Percentiles rank a stretch among this genome's conserved stretches.
Conservation (phyloP, 53 echinoderm and acorn worm species). For the Stichopus horrens region DNA sequence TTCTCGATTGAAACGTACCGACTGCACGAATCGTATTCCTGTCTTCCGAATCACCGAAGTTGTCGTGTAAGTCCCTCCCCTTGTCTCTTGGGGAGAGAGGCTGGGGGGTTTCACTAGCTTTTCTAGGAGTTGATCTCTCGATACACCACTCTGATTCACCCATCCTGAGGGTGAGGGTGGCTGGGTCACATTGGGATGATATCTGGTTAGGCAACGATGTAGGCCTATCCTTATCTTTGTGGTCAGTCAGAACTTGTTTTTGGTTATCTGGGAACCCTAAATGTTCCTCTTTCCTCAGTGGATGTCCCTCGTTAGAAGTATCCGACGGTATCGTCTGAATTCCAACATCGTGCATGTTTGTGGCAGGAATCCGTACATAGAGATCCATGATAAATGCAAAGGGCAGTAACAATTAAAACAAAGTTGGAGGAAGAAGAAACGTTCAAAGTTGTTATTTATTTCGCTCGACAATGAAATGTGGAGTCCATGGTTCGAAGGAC, state of each 20-base stretch:
- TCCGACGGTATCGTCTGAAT: constrained; percentile 16
- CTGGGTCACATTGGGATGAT: background rate
- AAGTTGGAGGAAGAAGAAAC: no score
- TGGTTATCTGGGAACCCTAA: background rate
- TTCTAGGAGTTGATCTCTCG: constrained; percentile 20
- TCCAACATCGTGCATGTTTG: constrained; percentile 35
- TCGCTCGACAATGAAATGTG: no score
- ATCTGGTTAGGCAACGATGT: background rate
- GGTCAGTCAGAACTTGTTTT: background rate
- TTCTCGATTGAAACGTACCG: background rate
- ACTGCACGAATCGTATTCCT: background rate
- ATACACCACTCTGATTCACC: constrained; percentile 14
- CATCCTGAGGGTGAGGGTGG: background rate
- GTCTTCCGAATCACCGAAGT: background rate
- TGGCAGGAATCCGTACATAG: constrained; percentile 3
- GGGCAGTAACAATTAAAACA: no score
- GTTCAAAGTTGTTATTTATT: no score
- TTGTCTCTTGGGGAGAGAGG: background rate
- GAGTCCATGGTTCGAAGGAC: no score
- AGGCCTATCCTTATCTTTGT: background rate
- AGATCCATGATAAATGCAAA: background rate
- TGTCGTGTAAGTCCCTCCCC: background rate
- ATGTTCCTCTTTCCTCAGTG: background rate
- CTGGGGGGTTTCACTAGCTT: background rate
- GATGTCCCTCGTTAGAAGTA: background rate